phyloP scores from a whole-genome alignment of 1,140 invertebrate species.

The Neomicropteryx cornuta region DNA sequence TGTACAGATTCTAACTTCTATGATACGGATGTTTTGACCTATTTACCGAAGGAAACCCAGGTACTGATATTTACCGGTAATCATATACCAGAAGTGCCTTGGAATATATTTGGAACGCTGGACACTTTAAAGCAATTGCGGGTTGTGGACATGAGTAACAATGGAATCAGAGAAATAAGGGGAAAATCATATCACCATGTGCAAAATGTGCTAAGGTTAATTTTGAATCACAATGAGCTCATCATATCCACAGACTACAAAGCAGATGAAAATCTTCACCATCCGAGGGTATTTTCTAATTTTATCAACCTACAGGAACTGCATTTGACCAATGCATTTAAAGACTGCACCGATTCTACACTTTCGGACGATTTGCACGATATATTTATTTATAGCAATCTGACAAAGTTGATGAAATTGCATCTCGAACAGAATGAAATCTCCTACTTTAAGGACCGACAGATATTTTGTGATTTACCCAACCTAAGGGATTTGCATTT shows the following conservation, averaged over 20 bases:
- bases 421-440: slow-evolving; percentile 76
- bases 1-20: slow-evolving; percentile 56
- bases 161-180: slow-evolving; percentile 60
- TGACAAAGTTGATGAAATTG: slow-evolving; percentile 55
- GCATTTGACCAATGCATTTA: slow-evolving; percentile 67
- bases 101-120: slow-evolving; percentile 60
- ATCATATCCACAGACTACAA: slow-evolving; percentile 43
- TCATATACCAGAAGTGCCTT: slow-evolving; percentile 47
- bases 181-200: slow-evolving; percentile 72
- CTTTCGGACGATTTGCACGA: slow-evolving; percentile 55
- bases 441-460: slow-evolving; percentile 47
- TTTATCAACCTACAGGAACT: slow-evolving; percentile 60
- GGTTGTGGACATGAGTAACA: slow-evolving; percentile 67
- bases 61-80: slow-evolving; percentile 69
- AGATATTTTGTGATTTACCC: slow-evolving; percentile 61
- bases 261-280: slow-evolving; percentile 45
- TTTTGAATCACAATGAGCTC: slow-evolving; percentile 65
- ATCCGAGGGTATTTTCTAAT: slow-evolving; percentile 69
- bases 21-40: slow-evolving; percentile 44
- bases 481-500: slow-evolving; percentile 56
- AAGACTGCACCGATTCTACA: slow-evolving; percentile 49
- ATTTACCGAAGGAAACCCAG: slow-evolving; percentile 54
- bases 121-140: slow-evolving; percentile 46
- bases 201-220: slow-evolving; percentile 54
- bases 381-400: slow-evolving; percentile 60